phyloP scores from a whole-genome alignment of 2,113 vertebrate species.

The Odontesthes bonariensis region DNA sequence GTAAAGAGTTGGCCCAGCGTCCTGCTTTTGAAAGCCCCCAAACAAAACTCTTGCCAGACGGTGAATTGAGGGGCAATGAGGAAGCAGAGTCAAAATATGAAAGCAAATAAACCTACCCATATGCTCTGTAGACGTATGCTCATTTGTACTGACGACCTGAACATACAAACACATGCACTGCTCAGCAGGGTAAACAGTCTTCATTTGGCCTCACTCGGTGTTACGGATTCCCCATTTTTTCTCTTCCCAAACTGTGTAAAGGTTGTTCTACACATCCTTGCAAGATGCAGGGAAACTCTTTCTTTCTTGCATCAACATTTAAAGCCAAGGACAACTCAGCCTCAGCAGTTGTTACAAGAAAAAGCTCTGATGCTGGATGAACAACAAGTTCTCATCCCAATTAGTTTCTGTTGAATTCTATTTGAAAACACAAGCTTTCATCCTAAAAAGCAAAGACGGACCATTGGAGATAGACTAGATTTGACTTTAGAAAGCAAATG shows the following conservation, averaged over 20 bases:
- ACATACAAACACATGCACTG: conserved; percentile 16
- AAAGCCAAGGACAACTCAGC: conserved; percentile 36
- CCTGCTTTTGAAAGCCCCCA: conserved; percentile 62
- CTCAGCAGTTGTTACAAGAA: conserved; percentile 55
- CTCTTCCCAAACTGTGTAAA: neutral
- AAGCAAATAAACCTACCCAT: conserved; percentile 55
- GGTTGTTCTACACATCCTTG: conserved; percentile 24
- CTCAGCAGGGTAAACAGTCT: conserved; percentile 31
- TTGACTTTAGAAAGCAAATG: conserved; percentile 55
- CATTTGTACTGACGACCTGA: conserved; percentile 34
- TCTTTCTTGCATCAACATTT: conserved; percentile 27
- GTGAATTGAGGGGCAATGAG: conserved; percentile 63
- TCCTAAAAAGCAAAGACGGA: conserved; percentile 30
- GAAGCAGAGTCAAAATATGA: conserved; percentile 41
- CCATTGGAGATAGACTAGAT: conserved; percentile 59
- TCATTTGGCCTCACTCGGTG: conserved; percentile 44
- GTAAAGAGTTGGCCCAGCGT: conserved; percentile 61
- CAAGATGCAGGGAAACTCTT: conserved; percentile 36
- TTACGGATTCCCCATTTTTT: conserved; percentile 11
- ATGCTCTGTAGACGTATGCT: conserved; percentile 13
- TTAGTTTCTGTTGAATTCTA: conserved; percentile 56
- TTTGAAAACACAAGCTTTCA: conserved; percentile 52
- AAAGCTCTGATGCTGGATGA: conserved; percentile 43
- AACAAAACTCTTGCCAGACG: conserved; percentile 67
- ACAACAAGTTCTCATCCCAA: conserved; percentile 28